Conservation (phyloP, 2,113 vertebrate species). For the Macquaria australasica region DNA sequence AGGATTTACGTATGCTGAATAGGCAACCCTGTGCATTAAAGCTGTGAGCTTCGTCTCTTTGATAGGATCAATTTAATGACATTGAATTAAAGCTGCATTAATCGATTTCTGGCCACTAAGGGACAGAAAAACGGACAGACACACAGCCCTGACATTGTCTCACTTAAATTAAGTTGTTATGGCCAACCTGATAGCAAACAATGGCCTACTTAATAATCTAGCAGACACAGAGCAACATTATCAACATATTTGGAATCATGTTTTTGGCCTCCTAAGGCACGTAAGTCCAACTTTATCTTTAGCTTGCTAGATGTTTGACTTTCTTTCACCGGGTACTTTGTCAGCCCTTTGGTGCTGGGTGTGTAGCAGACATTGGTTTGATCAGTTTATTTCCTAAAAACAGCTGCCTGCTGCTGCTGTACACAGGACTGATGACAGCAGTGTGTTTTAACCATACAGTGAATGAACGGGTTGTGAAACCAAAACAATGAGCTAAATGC, state of each 20-base stretch:
- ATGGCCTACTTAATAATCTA: not conserved
- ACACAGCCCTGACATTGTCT: not conserved
- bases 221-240: not conserved
- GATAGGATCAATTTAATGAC: constrained; percentile 1
- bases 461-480: not conserved
- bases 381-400: not conserved
- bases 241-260: not conserved
- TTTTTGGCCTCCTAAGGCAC: not conserved
- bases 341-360: not conserved
- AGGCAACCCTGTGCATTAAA: not conserved
- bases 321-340: not conserved
- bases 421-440: no score
- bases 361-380: not conserved
- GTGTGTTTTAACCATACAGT: no score
- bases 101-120: not conserved
- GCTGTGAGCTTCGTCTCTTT: not conserved
- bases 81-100: not conserved
- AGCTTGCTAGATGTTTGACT: not conserved
- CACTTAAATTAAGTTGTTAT: not conserved
- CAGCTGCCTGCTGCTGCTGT: not conserved
- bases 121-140: not conserved
- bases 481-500: no score
- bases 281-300: not conserved
- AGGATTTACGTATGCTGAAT: not conserved
- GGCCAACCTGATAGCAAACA: not conserved